phyloP scores from a whole-genome alignment of 2,888 invertebrate genomes.

The Vanessa cardui region DNA sequence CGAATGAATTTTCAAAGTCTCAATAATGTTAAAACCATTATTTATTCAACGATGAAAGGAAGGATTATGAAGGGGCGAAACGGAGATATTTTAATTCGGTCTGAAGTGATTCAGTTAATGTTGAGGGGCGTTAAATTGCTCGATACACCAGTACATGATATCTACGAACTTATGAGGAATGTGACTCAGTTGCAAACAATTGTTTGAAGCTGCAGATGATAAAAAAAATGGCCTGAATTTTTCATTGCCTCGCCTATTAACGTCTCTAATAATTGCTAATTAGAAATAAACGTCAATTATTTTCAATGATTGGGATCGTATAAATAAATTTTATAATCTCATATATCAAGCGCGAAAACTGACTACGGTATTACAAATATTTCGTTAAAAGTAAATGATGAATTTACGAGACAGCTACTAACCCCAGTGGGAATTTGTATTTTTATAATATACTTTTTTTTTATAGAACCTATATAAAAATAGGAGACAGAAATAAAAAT shows the following conservation, averaged over 20 bases:
- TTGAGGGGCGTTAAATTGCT: constrained; percentile 16
- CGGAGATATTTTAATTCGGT: constrained; percentile 30
- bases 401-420: too few species aligned
- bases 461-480: too few species aligned
- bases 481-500: too few species aligned
- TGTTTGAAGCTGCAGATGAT: constrained; percentile 45
- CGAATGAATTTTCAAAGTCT: not conserved
- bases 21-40: not conserved
- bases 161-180: not conserved
- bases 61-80: not conserved
- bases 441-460: too few species aligned
- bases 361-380: too few species aligned
- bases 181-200: constrained; percentile 44
- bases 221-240: constrained; percentile 54
- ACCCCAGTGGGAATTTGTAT: too few species aligned
- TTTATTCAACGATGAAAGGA: constrained; percentile 21
- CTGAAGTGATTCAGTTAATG: constrained; percentile 10
- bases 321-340: too few species aligned
- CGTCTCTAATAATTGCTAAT: constrained; percentile 20
- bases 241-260: constrained; percentile 39
- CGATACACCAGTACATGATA: constrained; percentile 20
- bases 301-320: not conserved
- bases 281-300: constrained; percentile 21
- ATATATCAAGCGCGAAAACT: too few species aligned
- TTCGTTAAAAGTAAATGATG: too few species aligned